These are phyloP conservation scores for Heliconius nattereri DNA, from an alignment of 1,140 invertebrate species.

Conservation along the genomic window DNA sequence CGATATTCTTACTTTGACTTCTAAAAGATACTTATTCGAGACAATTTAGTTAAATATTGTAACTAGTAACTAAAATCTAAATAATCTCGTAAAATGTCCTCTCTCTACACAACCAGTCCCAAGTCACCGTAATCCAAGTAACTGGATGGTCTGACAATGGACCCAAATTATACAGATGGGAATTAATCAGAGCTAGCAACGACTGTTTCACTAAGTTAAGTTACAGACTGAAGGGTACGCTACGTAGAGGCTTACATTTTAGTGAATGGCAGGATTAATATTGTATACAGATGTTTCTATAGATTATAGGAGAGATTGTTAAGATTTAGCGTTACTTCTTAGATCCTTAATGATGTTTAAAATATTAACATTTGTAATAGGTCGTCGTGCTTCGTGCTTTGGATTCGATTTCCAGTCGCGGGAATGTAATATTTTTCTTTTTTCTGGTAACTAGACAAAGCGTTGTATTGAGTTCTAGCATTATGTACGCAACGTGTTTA, in stretches of 20 bases:
- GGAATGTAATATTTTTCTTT: neutral
- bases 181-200: constrained; percentile 51
- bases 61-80: neutral
- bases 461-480: too few species aligned
- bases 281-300: constrained; percentile 23
- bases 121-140: constrained; percentile 36
- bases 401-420: too few species aligned
- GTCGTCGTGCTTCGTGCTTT: too few species aligned
- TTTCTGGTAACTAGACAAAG: neutral
- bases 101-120: constrained; percentile 33
- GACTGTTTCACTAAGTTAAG: constrained; percentile 40
- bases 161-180: constrained; percentile 55
- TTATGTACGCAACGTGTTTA: too few species aligned
- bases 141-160: constrained; percentile 48
- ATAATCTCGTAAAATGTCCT: constrained; percentile 25
- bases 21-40: neutral
- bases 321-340: neutral
- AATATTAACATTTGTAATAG: neutral
- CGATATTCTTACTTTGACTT: neutral
- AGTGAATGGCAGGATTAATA: constrained; percentile 35
- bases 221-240: constrained; percentile 35
- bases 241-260: constrained; percentile 32
- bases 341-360: neutral
- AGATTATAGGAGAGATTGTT: neutral
- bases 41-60: neutral